Evolutionary conservation across 2,888 invertebrate genomes (phyloP), one percentile per base, ranked within the genome.

Genomic region (Sympetrum striolatum): DNA sequence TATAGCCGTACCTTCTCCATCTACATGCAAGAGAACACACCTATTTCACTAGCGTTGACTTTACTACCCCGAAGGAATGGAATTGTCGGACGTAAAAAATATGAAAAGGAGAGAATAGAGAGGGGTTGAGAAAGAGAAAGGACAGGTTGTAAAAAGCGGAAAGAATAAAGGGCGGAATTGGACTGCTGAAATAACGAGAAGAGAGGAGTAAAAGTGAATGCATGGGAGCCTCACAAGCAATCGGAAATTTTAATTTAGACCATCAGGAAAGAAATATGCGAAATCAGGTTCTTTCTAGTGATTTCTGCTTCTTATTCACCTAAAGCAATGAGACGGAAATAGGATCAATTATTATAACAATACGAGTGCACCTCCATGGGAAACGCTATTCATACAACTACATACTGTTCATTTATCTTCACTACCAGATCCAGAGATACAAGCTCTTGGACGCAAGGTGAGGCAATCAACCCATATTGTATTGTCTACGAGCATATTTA

Each of bases 31-130:
- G 39, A 86, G 60, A 39, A 64, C 86, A 82, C 53, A 58, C 82
- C 82, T 58, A 82, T 82, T 82, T 53, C 82, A 86, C 86, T 60
- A 37, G 58, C 37, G 86, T 60, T 86, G 86, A 86, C 86, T 86
- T 86, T 86, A 86, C 86, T 86, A 60, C 64, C 60, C 86, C 60
- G 12, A 25, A 86, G 86, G 86, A 86, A 86, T 86, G 60, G 64
- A 86, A 86, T 86, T 37, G 86, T 37, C 64, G 60, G 60, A 53
- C 60, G 60, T 86, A 86, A 86, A 86, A 86, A 60, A 58, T 58
- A 53, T n/a, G 53, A 25, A 58, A 82, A 35, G 15, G 58, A 82
- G 53, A 48, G 82, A 31, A 6, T 31, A 22, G 48, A 48, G 31
- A 44, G 14, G n/a, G 31, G 15, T 15, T 12, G n/a, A 18, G 44